Evolutionary conservation across 2,797 vertebrate genomes (phyloP).

Genomic region (Hydrophis major): DNA sequence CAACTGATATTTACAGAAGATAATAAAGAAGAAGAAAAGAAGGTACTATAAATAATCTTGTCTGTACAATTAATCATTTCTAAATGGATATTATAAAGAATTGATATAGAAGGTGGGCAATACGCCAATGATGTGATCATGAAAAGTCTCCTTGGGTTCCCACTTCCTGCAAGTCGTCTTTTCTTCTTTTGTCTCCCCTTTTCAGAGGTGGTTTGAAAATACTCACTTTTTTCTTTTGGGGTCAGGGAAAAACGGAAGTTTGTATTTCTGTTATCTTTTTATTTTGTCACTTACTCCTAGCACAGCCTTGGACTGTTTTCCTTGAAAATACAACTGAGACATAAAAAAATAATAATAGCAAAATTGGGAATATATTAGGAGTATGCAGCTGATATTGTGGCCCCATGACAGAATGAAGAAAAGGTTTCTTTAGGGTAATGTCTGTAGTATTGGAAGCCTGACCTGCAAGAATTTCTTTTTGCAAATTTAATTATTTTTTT

Average conservation of each 20-base stretch:
- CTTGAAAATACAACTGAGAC: background rate
- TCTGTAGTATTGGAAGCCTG: background rate
- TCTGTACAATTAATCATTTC: background rate
- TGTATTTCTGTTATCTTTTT: background rate
- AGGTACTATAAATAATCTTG: slow-evolving; percentile 64
- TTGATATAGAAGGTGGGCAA: background rate
- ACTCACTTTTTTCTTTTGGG: background rate
- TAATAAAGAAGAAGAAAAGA: slow-evolving; percentile 69
- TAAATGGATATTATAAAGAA: background rate
- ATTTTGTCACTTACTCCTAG: background rate
- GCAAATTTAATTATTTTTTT: too few relatives aligned
- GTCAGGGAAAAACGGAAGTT: background rate
- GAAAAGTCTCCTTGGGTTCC: background rate
- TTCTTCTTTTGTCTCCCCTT: background rate
- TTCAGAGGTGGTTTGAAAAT: background rate
- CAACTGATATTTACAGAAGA: slow-evolving; percentile 83
- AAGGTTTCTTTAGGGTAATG: background rate
- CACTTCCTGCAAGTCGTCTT: background rate
- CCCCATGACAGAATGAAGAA: background rate
- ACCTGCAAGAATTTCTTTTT: background rate
- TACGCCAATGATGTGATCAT: background rate
- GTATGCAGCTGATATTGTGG: background rate
- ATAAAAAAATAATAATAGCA: background rate
- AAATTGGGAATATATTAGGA: background rate
- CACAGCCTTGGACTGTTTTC: background rate